Base-by-base conservation (phyloP, 2,888 invertebrate genomes). In the Frankliniella fusca region DNA sequence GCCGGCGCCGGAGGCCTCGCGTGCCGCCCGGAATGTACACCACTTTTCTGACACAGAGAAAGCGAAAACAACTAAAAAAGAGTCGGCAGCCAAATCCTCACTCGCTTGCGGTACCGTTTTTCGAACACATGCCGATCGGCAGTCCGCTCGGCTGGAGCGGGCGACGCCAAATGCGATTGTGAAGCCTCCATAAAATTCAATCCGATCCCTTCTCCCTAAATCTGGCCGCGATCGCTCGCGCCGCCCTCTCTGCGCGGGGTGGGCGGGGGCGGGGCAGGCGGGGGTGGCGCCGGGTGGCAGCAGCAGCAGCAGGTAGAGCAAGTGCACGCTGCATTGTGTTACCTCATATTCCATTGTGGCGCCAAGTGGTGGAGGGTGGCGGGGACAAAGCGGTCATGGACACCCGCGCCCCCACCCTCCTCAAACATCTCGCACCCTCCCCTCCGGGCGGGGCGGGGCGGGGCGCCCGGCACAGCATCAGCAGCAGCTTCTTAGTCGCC, bases 341-440 rank as follows among this genome's bases (percentile, higher is more conserved):
- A 76, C 70, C 70, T 76, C 70, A 76, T 76, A 76, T 76, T 76
- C 70, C 70, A 76, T 76, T 76, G 70, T 76, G 70, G 70, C 70
- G 70, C 70, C 70, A 76, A 76, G 70, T 76, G 70, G 70, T 12
- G 5, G 23, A 76, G 27, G 38, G 38, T 38, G 38, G 38, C 38
- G 38, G 38, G 38, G 11, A 27, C 70, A 76, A 76, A 76, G 70
- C 70, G 8, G 27, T 27, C 70, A 54, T 20, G 54, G 18, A 12
- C 18, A 15, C 5, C 54, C 20, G 15, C 54, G 54, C 54, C 54
- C 15, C 54, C 54, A 9, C 27, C 70, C 70, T 27, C 70, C 70
- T 76, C 70, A 76, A 76, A 76, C 70, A 76, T 23, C 27, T n/a
- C 70, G 54, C 54, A 54, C 54, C 54, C 54, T 20, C 20, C 54